Evolutionary conservation across 2,888 invertebrate genomes (phyloP), one percentile per base, ranked within the genome.

Genomic region (Stomorhina lunata): DNA sequence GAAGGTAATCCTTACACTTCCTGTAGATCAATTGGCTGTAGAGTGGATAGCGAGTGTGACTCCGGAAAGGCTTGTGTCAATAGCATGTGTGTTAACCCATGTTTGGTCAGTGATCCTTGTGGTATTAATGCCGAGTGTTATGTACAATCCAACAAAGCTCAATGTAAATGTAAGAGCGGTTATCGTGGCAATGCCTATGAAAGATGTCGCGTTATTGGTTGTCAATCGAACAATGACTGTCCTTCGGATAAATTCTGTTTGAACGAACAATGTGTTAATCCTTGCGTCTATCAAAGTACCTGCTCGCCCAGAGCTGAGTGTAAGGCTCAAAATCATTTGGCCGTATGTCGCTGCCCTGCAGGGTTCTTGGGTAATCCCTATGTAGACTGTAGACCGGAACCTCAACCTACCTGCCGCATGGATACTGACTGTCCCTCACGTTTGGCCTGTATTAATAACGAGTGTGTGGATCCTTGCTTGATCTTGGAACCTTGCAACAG

Each of bases 211-310:
- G 93, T 96, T 59, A 94, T 97, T 80, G 97, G 96, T 80, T 98
- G 98, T 89, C 93, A 94, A 87, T 95, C 95, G 50, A 96, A 97
- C 90, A 95, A 95, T 84, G 97, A 98, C 88, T 98, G 98, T 89
- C 96, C 97, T 9, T 92, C 93, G 57, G 96, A 97, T 88, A 94
- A 95, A 89, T 94, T 96, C 87, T 98, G 98, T 89, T 94, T 95
- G 86, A 96, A 96, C 86, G 95, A 95, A 81, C 96, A 96, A 88
- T 98, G 98, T 90, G 93, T 96, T 53, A 94, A 96, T 89, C 96
- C 97, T 5, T 97, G 97, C 88, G 91, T 95, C 4, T 94, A 95
- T 80, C 94, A 94, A 76, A 95, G 95, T 86, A 93, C 93, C 7
- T 98, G 97, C 88, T 95, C 96, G 0, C 92, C 94, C 2, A 93